phyloP scores from a whole-genome alignment of 2,888 invertebrate species.

The Pelosia muscerda region DNA sequence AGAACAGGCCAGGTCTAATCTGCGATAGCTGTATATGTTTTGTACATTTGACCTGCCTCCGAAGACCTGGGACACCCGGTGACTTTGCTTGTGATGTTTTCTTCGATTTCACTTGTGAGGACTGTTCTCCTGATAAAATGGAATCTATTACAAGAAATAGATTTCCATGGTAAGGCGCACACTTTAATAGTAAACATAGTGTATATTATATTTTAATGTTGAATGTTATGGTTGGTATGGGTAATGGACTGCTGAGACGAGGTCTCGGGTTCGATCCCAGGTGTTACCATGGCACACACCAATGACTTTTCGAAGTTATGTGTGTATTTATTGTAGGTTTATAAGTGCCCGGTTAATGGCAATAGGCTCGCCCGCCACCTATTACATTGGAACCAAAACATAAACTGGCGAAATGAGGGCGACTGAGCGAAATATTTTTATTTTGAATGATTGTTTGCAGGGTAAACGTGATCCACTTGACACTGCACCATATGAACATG shows the following conservation, averaged over 20 bases:
- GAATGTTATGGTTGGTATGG: too few relatives aligned
- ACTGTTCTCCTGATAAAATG: slow-evolving; percentile 86
- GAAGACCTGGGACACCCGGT: slow-evolving; percentile 89
- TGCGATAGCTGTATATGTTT: slow-evolving; percentile 87
- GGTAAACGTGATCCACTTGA: slow-evolving; percentile 91
- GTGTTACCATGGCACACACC: too few relatives aligned
- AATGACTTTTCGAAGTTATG: too few relatives aligned
- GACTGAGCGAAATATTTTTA: background rate
- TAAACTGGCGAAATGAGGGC: too few relatives aligned
- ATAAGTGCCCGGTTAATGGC: too few relatives aligned
- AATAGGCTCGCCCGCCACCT: too few relatives aligned
- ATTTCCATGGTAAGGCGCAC: slow-evolving; percentile 88
- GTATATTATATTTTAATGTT: too few relatives aligned
- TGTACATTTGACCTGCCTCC: slow-evolving; percentile 90
- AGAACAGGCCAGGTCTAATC: slow-evolving; percentile 86
- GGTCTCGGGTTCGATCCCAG: too few relatives aligned
- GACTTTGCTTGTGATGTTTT: slow-evolving; percentile 92
- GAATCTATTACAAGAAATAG: slow-evolving; percentile 89
- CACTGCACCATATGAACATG: slow-evolving; percentile 92
- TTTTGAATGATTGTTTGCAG: slow-evolving; percentile 68
- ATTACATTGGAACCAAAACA: too few relatives aligned
- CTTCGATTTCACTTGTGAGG: slow-evolving; percentile 89
- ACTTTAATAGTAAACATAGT: background rate
- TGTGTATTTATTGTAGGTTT: too few relatives aligned
- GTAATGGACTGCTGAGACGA: too few relatives aligned